Evolutionary conservation across 2,797 vertebrate species (phyloP).

Genomic region (Hozukius guyotensis): DNA sequence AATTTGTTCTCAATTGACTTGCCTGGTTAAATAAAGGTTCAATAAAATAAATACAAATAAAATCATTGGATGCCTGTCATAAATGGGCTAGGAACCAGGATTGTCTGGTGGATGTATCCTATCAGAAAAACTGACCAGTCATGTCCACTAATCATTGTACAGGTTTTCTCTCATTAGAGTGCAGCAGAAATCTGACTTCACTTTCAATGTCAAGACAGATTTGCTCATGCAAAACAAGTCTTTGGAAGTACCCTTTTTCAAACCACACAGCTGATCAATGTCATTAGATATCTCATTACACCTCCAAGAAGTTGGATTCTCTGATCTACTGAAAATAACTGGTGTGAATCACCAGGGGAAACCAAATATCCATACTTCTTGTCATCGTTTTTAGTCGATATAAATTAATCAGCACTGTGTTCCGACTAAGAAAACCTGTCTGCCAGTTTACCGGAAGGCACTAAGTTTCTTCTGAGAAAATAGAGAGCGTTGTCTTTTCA

Average conservation of each 20-base stretch:
- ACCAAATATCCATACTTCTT: not conserved
- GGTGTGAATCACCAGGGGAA: conserved; percentile 17
- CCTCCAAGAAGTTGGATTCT: not conserved
- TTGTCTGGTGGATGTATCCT: not conserved
- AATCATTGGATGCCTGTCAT: no score
- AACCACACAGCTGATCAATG: not conserved
- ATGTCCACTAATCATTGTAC: not conserved
- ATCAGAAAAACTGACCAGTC: not conserved
- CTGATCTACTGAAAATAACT: not conserved
- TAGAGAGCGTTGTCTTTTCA: not conserved
- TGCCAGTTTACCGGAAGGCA: not conserved
- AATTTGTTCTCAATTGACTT: no score
- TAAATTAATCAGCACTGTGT: not conserved
- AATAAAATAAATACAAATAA: no score
- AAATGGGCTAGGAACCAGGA: no score
- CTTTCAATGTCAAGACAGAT: not conserved
- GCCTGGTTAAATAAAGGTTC: no score
- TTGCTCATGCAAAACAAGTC: not conserved
- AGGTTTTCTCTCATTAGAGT: not conserved
- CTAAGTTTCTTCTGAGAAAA: not conserved
- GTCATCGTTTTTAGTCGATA: not conserved
- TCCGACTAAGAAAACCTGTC: no score
- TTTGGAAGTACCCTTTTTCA: no score
- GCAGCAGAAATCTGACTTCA: not conserved
- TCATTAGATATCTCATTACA: not conserved